These are phyloP conservation scores for Aleadryas rufinucha DNA, from an alignment of 2,113 vertebrate species.

Conservation along the genomic window DNA sequence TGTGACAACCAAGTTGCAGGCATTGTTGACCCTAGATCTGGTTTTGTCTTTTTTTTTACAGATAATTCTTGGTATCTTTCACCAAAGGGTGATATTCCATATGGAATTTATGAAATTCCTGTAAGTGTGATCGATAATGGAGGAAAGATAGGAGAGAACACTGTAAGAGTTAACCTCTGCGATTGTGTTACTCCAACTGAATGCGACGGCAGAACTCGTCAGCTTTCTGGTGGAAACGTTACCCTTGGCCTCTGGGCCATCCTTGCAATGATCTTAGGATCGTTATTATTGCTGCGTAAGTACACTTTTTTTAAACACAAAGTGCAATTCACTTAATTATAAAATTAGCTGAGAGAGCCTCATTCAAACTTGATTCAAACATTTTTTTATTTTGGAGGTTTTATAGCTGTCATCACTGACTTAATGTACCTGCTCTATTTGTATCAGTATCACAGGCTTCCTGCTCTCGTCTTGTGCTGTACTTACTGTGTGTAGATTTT, in stretches of 20 bases:
- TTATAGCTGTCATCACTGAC: neutral
- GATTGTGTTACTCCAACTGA: slow-evolving; percentile 58
- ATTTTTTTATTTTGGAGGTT: neutral
- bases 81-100: slow-evolving; percentile 43
- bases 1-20: neutral
- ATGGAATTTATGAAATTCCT: slow-evolving; percentile 69
- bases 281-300: slow-evolving; percentile 84
- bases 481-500: neutral
- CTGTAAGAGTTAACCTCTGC: slow-evolving; percentile 66
- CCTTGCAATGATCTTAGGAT: slow-evolving; percentile 84
- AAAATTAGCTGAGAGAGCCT: neutral
- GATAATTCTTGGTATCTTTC: slow-evolving; percentile 71
- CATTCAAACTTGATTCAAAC: neutral
- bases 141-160: slow-evolving; percentile 55
- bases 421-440: neutral
- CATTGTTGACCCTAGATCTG: neutral
- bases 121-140: slow-evolving; percentile 77
- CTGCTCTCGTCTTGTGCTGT: neutral
- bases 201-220: neutral
- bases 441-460: neutral
- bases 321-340: neutral
- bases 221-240: neutral
- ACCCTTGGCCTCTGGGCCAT: slow-evolving; percentile 80
- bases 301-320: neutral
- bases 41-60: slow-evolving; percentile 13